A percentile compares a stretch with the other conserved stretches of the same genome.
phyloP scores from a whole-genome alignment of 2,113 vertebrate species.

The Chaetorhynchus papuensis region DNA sequence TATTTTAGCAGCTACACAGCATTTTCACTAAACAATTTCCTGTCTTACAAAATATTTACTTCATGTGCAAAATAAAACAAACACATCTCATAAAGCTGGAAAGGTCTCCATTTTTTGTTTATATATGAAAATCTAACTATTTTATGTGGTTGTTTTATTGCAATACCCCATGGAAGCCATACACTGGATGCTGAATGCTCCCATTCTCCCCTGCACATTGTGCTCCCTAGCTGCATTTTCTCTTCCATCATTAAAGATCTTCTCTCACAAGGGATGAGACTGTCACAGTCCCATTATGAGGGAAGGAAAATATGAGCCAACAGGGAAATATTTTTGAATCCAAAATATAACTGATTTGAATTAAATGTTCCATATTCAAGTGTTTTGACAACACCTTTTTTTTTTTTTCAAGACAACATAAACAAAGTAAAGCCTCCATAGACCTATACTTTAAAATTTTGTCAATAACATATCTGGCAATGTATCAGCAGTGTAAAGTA shows the following conservation, averaged over 20 bases:
- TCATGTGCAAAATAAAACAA: neutral
- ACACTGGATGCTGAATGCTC: neutral
- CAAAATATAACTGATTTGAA: neutral
- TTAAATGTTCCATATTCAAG: neutral
- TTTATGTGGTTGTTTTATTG: neutral
- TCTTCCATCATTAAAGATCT: neutral
- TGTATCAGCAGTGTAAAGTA: neutral
- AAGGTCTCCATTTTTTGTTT: neutral
- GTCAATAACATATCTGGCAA: neutral
- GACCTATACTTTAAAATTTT: neutral
- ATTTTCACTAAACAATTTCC: neutral
- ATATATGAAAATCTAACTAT: neutral
- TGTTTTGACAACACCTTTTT: neutral
- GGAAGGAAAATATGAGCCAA: neutral
- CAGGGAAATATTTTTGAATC: neutral
- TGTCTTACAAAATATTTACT: neutral
- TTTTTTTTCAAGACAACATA: neutral
- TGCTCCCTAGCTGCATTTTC: neutral
- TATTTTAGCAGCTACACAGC: neutral
- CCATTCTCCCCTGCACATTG: neutral
- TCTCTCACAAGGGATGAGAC: neutral
- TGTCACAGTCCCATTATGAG: neutral
- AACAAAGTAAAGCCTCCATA: neutral
- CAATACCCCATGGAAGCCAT: neutral
- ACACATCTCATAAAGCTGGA: neutral